These are phyloP conservation scores for Philonicus albiceps DNA, from an alignment of 2,888 invertebrate genomes.

Conservation along the genomic window DNA sequence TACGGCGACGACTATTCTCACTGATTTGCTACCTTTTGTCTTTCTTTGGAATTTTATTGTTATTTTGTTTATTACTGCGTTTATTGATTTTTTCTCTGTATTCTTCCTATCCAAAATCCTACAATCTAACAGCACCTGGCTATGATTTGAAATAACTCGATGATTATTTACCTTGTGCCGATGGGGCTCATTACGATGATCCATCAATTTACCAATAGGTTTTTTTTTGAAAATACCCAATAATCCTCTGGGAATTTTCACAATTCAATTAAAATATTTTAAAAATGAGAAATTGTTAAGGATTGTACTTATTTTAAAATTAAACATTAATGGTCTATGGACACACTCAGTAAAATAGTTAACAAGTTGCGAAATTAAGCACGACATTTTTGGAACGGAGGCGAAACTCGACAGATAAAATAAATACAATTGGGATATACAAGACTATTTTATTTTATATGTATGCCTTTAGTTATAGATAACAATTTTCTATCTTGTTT, in stretches of 20 bases:
- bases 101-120: not conserved
- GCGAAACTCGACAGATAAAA: conserved; percentile 36
- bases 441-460: not conserved
- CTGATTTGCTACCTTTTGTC: not conserved
- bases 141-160: not conserved
- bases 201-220: not conserved
- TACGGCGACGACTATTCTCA: not conserved
- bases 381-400: not conserved
- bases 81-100: not conserved
- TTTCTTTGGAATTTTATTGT: not conserved
- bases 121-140: not conserved
- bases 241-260: not conserved
- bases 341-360: too few species aligned
- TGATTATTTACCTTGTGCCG: not conserved
- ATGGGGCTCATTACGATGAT: not conserved
- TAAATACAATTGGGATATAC: not conserved
- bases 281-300: too few species aligned
- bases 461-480: not conserved
- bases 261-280: not conserved
- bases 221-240: not conserved
- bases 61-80: not conserved
- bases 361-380: conserved; percentile 36
- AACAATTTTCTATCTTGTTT: too few species aligned
- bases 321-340: too few species aligned
- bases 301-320: too few species aligned